Evolutionary conservation across 2,797 vertebrate species (phyloP), one percentile per base, ranked within the genome.

Genomic region (Girardinus metallicus): DNA sequence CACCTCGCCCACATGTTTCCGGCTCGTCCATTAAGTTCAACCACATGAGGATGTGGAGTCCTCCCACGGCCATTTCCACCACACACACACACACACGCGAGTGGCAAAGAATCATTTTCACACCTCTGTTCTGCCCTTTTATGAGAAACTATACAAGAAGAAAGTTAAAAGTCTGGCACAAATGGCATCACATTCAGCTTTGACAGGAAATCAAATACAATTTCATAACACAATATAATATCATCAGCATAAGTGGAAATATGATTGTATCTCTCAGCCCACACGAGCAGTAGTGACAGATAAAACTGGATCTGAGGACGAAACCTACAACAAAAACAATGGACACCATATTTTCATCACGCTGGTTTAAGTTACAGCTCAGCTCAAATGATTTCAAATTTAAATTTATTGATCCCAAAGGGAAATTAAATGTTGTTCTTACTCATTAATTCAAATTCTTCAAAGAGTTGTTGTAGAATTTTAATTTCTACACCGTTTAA

Each of bases 21-120:
- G 91, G 88, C 85, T 87, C 83, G 84, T 92, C 92, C 91, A 91
- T 93, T 90, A 93, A 92, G 83, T 73, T 74, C 44, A 93, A 93
- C 91, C 88, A 86, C 89, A 93, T 73, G 55, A 90, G 82, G 86
- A 89, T 91, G 90, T 83, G 36, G 73, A 57, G 23, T 88, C 86
- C 92, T 90, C 94, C 94, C 92, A 94, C 93, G 21, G 81, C 77
- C 85, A 90, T 94, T 95, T 94, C 93, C 94, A 94, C 81, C 76
- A 84, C 49, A 21, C 47, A 49, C 47, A 7, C 68, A n/a, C 31
- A 47, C 44, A 36, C 57, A 41, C 62, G 46, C 51, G 0, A 43
- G 60, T 66, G 78, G 51, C 41, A 0, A 70, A 84, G 89, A 91
- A 83, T 91, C 87, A 85, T 76, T 73, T 70, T 87, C 5, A 31